Percentiles rank a stretch among this genome's conserved stretches.
Evolutionary conservation across 2,113 vertebrate genomes (phyloP).

Genomic region (Sturnus vulgaris): DNA sequence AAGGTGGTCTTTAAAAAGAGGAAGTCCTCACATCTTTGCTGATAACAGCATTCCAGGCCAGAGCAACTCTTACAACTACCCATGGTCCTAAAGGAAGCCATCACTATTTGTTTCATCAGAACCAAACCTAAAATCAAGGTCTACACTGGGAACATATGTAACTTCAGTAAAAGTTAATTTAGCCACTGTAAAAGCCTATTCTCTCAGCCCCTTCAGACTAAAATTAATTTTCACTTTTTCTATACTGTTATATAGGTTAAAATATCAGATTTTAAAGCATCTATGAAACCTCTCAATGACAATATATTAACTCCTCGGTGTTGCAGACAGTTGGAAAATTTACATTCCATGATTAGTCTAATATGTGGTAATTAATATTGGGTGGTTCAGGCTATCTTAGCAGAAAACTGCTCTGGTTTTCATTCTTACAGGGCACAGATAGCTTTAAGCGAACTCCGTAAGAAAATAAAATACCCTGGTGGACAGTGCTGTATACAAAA

Average conservation of each 20-base stretch:
- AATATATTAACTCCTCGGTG: fast-evolving
- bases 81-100: neutral
- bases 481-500: neutral
- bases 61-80: neutral
- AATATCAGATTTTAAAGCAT: neutral
- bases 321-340: neutral
- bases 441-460: neutral
- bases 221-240: neutral
- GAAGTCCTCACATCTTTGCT: neutral
- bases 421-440: neutral
- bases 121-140: neutral
- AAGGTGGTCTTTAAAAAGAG: neutral
- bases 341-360: neutral
- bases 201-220: neutral
- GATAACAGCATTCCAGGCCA: neutral
- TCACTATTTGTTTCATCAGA: neutral
- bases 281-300: too few species aligned
- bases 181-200: neutral
- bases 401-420: neutral
- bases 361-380: neutral
- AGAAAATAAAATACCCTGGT: neutral
- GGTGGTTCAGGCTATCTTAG: neutral
- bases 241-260: neutral
- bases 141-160: neutral
- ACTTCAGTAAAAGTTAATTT: neutral